These are phyloP conservation scores for Setipinna tenuifilis DNA, from an alignment of 2,797 vertebrate species.

Conservation along the genomic window DNA sequence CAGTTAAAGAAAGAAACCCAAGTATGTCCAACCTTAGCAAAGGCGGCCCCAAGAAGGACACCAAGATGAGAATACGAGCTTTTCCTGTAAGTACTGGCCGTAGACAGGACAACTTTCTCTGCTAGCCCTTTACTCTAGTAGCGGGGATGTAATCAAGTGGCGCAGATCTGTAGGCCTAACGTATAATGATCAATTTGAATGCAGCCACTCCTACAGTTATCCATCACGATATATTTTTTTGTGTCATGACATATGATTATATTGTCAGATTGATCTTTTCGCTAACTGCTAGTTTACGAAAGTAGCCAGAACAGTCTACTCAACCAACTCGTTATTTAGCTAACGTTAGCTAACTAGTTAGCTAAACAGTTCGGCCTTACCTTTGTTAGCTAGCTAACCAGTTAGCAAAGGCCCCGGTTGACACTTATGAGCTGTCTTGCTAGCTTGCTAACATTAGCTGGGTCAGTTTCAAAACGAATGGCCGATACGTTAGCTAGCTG, in stretches of 20 bases:
- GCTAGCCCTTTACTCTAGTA: constrained; percentile 59
- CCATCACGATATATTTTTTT: neutral
- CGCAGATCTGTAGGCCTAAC: constrained; percentile 19
- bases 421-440: constrained; percentile 35
- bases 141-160: constrained; percentile 60
- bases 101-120: constrained; percentile 54
- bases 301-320: neutral
- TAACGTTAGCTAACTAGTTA: constrained; percentile 34
- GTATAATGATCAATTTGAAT: neutral
- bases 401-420: constrained; percentile 42
- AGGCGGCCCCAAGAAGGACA: constrained; percentile 97
- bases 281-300: neutral
- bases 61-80: constrained; percentile 99
- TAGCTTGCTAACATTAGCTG: constrained; percentile 55
- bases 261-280: neutral
- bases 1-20: constrained; percentile 21
- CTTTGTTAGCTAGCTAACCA: constrained; percentile 35
- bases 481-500: constrained; percentile 25
- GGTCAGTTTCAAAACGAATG: constrained; percentile 19
- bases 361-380: constrained; percentile 27
- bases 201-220: neutral
- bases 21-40: constrained; percentile 97
- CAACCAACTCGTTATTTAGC: constrained; percentile 12
- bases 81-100: constrained; percentile 90
- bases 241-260: neutral